Evolutionary conservation across 2,113 vertebrate species (phyloP), one percentile per base, ranked within the genome.

Genomic region (Perognathus longimembris): DNA sequence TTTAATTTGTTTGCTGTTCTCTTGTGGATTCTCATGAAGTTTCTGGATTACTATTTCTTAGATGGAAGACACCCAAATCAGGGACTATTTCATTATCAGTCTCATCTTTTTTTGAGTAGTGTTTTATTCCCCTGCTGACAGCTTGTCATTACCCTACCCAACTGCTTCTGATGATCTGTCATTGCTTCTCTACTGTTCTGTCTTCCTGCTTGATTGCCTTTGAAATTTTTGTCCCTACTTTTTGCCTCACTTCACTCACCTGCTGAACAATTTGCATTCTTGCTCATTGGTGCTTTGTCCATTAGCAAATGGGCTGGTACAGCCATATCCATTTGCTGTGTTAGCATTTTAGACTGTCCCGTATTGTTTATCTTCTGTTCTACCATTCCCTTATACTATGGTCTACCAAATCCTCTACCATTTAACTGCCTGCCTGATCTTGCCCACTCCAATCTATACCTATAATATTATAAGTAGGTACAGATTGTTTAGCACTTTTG

Each of bases 1-100:
- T 97, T 98, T 95, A 98, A 98, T 98, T 97, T 98, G 97, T 98
- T 97, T 98, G 97, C 97, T 98, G 79, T 97, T 97, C 97, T 98
- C 95, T 97, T 97, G 95, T 98, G 96, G 95, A 96, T 98, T 97
- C 94, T 97, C 97, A 97, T 98, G 85, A 94, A 94, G 94, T 97
- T 97, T 97, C 90, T 92, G 67, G 88, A 94, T 96, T 97, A 90
- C 66, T 97, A 36, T 97, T 96, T 97, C 95, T 77, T 95, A 95
- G 91, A 97, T 96, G 85, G 89, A 98, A 97, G 97, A 97, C 96
- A 96, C 94, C 95, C 94, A 96, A 95, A 94, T 98, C 96, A 97
- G 96, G 96, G 94, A 96, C 93, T 95, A 85, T 95, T 97, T 96
- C 67, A 90, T 80, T 97, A 85, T 92, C 54, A 89, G 7, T 96